Conservation (phyloP, 2,797 vertebrate genomes). For the Pelochelys cantorii region DNA sequence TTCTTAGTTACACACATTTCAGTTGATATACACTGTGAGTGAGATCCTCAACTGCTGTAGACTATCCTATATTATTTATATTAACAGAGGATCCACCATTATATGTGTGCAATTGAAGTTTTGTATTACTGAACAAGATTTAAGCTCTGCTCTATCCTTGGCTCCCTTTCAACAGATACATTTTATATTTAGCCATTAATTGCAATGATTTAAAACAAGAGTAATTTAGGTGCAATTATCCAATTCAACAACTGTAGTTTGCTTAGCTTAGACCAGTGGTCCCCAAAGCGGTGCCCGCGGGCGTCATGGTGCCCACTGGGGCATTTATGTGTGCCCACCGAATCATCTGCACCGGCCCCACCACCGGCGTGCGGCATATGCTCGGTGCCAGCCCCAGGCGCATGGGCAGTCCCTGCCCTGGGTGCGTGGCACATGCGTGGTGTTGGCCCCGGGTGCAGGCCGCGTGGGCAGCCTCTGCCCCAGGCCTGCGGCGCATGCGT, state of each 20-base stretch:
- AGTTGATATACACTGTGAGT: accelerated
- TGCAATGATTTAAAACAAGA: background rate
- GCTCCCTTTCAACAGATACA: background rate
- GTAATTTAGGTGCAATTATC: background rate
- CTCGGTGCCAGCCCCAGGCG: no score
- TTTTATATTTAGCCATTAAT: background rate
- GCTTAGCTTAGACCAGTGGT: background rate
- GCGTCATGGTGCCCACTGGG: no score
- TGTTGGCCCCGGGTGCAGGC: no score
- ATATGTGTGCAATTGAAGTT: background rate
- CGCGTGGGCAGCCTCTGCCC: no score
- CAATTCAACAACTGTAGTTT: background rate
- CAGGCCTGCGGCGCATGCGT: no score
- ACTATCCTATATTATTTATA: background rate
- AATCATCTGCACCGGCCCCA: no score
- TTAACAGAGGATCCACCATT: background rate
- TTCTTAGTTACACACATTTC: background rate
- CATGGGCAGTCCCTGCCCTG: no score
- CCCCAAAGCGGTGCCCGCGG: no score
- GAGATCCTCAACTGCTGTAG: background rate
- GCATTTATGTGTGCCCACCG: no score
- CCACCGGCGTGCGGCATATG: no score
- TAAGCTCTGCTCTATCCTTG: background rate
- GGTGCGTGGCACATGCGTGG: no score
- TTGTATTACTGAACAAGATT: background rate